Evolutionary conservation across 2,113 vertebrate genomes (phyloP), one percentile per base, ranked within the genome.

Genomic region (Mus spicilegus): DNA sequence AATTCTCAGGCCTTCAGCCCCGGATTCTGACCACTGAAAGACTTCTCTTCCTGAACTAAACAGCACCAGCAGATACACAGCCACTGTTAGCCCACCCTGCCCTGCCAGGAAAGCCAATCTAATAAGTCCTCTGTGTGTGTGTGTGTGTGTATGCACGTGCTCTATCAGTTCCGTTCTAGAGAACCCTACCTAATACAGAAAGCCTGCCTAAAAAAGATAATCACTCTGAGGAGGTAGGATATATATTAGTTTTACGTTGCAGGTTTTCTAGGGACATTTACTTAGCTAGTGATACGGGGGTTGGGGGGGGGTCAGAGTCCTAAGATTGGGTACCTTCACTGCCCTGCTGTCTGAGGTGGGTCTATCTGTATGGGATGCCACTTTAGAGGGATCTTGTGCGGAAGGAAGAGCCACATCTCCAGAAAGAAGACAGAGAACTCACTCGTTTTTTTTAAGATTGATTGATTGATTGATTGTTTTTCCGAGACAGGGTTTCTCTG

Each of bases 331-430:
- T 4, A 51, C 7, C 33, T n/a, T 72, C 33, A 56, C 4, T 87
- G 49, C 33, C 51, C 49, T 56, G 36, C 33, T 28, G 36, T 72
- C 51, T 72, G 33, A 14, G 16, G 67, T 56, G 36, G 65, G 33
- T 24, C 20, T 72, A 10, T 24, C 12, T 2, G 1, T 7, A 3
- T 22, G 13, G 1, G 0, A 5, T 24, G 30, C 46, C 65, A n/a
- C 65, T 6, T 39, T 5, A 28, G 36, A 36, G 22, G 67, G 42
- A 70, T 2, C 3, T 5, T 14, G 49, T 72, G 86, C 3, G 65
- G 28, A 20, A 20, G 30, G 77, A 51, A 78, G 63, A 7, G 7
- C 7, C 17, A 86, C 28, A 69, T 11, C 42, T 86, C 63, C 19
- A 87, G 46, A 70, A 17, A 8, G 69, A 88, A 61, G 30, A 24